phyloP scores from a whole-genome alignment of 2,113 vertebrate species.

The Tragelaphus buxtoni region DNA sequence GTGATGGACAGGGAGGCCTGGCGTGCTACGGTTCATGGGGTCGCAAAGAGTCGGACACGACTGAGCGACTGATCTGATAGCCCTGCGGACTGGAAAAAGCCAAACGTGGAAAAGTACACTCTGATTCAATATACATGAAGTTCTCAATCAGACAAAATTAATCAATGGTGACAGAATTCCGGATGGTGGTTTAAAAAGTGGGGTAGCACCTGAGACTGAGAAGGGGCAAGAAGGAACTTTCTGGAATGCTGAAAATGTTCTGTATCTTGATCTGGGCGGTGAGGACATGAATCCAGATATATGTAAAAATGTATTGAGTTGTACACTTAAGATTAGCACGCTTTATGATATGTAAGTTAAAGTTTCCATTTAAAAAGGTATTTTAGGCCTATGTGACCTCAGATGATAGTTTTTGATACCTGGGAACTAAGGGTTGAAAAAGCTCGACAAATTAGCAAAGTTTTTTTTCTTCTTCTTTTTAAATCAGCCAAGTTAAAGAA shows the following conservation, averaged over 20 bases:
- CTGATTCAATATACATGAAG: neutral
- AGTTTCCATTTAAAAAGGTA: neutral
- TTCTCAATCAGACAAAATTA: neutral
- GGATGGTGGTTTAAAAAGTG: neutral
- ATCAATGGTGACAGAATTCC: neutral
- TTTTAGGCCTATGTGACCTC: neutral
- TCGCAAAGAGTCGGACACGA: no score
- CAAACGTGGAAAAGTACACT: neutral
- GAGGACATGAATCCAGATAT: neutral
- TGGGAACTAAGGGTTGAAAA: slow-evolving; percentile 11
- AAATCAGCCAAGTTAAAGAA: neutral
- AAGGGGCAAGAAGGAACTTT: neutral
- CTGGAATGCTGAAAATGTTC: neutral
- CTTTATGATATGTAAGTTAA: neutral
- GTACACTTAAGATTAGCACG: neutral
- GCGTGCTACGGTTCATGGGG: no score
- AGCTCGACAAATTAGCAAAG: neutral
- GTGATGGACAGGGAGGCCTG: no score
- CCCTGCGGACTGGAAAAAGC: neutral
- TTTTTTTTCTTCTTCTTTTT: neutral
- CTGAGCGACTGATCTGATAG: no score
- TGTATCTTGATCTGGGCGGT: neutral
- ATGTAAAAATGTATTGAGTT: neutral
- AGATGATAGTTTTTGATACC: neutral
- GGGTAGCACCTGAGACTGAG: neutral